phyloP scores from a whole-genome alignment of 2,113 vertebrate species.

The Salvelinus alpinus region DNA sequence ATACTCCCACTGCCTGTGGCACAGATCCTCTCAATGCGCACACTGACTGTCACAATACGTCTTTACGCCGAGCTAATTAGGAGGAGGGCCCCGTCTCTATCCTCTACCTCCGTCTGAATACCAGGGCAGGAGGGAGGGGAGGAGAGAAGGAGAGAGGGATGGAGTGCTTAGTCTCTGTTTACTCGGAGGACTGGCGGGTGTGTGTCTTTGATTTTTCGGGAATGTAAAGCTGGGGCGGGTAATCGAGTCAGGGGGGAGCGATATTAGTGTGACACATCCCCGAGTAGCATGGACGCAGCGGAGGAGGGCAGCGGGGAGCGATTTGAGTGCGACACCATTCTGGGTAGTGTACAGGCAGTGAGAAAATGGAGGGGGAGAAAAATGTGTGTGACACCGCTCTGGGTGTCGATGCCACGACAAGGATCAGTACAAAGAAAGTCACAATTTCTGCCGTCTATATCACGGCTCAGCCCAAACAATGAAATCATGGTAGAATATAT shows the following conservation, averaged over 20 bases:
- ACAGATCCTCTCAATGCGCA: conserved; percentile 64
- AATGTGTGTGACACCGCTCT: conserved; percentile 48
- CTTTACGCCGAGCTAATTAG: conserved; percentile 79
- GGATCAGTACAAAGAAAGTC: conserved; percentile 33
- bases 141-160: conserved; percentile 26
- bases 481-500: neutral
- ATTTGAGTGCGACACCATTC: conserved; percentile 59
- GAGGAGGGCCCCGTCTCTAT: conserved; percentile 52
- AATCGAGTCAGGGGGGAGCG: conserved; percentile 59
- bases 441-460: conserved; percentile 13
- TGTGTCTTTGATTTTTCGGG: conserved; percentile 49
- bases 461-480: neutral
- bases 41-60: conserved; percentile 68
- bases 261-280: conserved; percentile 68
- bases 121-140: conserved; percentile 43
- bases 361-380: conserved; percentile 58
- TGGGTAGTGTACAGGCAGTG: conserved; percentile 25
- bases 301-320: conserved; percentile 42
- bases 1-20: conserved; percentile 69
- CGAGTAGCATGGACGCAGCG: conserved; percentile 43
- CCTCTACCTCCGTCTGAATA: conserved; percentile 73
- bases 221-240: conserved; percentile 59
- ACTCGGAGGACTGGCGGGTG: conserved; percentile 50
- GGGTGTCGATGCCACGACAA: conserved; percentile 27
- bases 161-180: conserved; percentile 50